Evolutionary conservation across 2,113 vertebrate genomes (phyloP), one percentile per base, ranked within the genome.

Genomic region (Vulpes ferrilata): DNA sequence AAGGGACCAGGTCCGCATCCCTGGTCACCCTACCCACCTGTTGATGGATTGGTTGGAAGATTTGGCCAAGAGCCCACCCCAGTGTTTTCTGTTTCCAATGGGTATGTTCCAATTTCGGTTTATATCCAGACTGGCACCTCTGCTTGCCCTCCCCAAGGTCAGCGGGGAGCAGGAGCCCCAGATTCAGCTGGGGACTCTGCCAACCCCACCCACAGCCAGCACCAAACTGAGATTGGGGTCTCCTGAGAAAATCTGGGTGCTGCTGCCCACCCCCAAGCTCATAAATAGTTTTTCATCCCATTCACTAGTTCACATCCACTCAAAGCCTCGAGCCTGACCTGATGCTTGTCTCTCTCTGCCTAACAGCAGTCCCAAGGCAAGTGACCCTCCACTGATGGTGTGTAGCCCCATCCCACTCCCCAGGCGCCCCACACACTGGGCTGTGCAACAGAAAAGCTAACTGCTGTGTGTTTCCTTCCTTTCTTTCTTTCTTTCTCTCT

Each of bases 141-240:
- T 95, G 62, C 57, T 91, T 92, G 73, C 65, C 71, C 86, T 95
- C 62, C 93, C 83, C 97, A 96, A 98, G 96, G 98, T 97, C 98
- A 92, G 65, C 4, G 85, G 86, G 86, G 19, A 91, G 20, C 35
- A 76, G 81, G 15, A 96, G 55, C 25, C 85, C 73, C n/a, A 62
- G 32, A 48, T 30, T 89, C 30, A 12, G 27, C 43, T 53, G 76
- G n/a, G 51, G n/a, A 0, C 10, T 60, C 57, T 27, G 25, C 35
- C 57, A 90, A 48, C 2, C n/a, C 69, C n/a, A 51, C 38, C 27
- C 64, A 38, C 27, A 55, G 16, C 16, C 43, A 55, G 51, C 12
- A 86, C 71, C 80, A 83, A 60, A 80, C 48, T 76, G 81, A 62
- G 69, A 60, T 0, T 27, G 51, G 35, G 25, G 57, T 25, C 25